Percentiles rank a stretch among this genome's conserved stretches.
These are phyloP conservation scores for Oscheius sp. DNA, from an alignment of 2,888 invertebrate genomes.

Conservation along the genomic window DNA sequence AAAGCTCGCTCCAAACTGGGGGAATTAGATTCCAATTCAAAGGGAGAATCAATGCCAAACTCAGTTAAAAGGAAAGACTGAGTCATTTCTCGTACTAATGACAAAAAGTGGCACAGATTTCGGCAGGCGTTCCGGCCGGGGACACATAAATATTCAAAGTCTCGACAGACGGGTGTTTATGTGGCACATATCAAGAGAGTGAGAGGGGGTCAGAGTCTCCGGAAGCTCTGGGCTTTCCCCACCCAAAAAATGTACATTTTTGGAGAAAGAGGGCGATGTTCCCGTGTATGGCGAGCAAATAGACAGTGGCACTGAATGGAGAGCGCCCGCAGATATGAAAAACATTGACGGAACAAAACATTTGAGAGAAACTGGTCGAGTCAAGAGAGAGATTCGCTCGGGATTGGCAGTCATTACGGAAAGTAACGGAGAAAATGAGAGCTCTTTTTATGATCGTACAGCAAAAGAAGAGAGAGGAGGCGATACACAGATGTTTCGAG, in stretches of 20 bases:
- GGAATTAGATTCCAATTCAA: not conserved
- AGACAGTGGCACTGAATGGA: not conserved
- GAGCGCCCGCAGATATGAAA: conserved; percentile 5
- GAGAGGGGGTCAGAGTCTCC: not conserved
- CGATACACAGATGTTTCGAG: not conserved
- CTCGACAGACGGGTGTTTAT: conserved; percentile 18
- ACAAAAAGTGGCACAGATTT: conserved; percentile 10
- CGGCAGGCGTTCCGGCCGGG: conserved; percentile 3
- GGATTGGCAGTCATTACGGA: not conserved
- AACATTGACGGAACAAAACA: conserved; percentile 18
- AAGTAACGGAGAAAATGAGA: not conserved
- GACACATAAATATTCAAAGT: conserved; percentile 27
- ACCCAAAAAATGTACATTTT: not conserved
- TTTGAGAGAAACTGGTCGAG: not conserved
- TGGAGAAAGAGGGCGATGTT: not conserved
- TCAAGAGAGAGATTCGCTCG: too few relatives aligned
- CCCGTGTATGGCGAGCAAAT: not conserved
- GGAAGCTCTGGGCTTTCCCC: not conserved
- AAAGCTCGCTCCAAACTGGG: too few relatives aligned
- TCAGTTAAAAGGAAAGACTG: not conserved
- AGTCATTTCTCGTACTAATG: too few relatives aligned
- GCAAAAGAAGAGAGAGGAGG: too few relatives aligned
- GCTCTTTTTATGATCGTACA: too few relatives aligned
- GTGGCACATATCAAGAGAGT: not conserved
- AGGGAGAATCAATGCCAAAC: not conserved